Evolutionary conservation across 1,140 invertebrate genomes (phyloP).

Genomic region (Brachionus rubens): DNA sequence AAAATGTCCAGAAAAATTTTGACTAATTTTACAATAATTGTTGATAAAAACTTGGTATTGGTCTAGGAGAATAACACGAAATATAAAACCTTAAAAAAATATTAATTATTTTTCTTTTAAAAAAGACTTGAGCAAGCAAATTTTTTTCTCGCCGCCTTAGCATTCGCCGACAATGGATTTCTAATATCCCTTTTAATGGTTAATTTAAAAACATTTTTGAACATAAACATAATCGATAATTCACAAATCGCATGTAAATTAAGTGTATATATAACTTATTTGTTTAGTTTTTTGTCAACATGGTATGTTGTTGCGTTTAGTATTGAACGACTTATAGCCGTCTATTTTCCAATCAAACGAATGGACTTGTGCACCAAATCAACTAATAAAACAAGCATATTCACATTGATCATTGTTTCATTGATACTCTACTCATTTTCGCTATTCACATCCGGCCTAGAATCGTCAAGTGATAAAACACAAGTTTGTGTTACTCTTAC

Average conservation of each 20-base stretch:
- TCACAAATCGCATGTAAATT: conserved; percentile 52
- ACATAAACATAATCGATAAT: conserved; percentile 54
- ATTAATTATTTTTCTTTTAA: too few species aligned
- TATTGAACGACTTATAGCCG: conserved; percentile 56
- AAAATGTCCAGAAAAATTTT: too few species aligned
- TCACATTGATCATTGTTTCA: conserved; percentile 48
- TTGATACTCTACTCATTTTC: conserved; percentile 51
- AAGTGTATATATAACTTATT: conserved; percentile 54
- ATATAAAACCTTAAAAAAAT: too few species aligned
- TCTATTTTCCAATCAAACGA: conserved; percentile 54
- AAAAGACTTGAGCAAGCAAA: conserved; percentile 63
- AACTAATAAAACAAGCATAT: conserved; percentile 50
- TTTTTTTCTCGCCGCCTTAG: conserved; percentile 64
- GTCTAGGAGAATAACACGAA: too few species aligned
- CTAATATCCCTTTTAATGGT: conserved; percentile 61
- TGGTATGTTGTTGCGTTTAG: conserved; percentile 58
- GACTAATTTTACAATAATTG: too few species aligned
- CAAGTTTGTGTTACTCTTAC: conserved; percentile 1
- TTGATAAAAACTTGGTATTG: too few species aligned
- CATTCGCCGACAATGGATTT: conserved; percentile 63
- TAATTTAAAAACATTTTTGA: conserved; percentile 62
- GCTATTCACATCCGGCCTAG: conserved; percentile 50
- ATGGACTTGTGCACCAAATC: conserved; percentile 51
- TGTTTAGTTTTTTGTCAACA: conserved; percentile 56
- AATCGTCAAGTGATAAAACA: neutral